Conservation (phyloP, 2,113 vertebrate genomes). For the Shinisaurus crocodilurus region DNA sequence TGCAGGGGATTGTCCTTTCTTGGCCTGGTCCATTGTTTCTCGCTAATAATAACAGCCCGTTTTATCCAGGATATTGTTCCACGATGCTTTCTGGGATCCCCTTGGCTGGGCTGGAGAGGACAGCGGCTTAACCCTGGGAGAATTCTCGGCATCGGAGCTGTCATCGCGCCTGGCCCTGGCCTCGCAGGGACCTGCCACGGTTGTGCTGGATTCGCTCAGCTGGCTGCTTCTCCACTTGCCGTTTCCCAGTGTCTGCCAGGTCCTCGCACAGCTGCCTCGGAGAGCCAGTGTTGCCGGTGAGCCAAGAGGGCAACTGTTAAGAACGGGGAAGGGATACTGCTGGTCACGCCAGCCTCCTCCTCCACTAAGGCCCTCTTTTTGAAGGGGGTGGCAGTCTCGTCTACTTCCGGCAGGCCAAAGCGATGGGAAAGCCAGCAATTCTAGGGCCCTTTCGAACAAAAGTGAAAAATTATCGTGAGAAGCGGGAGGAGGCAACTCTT, state of each 20-base stretch:
- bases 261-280: constrained; percentile 78
- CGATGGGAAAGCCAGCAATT: background rate
- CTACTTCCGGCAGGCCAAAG: too few relatives aligned
- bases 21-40: background rate
- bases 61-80: constrained; percentile 70
- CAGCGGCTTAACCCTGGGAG: constrained; percentile 62
- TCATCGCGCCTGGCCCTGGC: constrained; percentile 56
- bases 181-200: constrained; percentile 38
- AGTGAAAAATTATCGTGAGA: background rate
- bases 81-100: constrained; percentile 82
- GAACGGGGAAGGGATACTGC: too few relatives aligned
- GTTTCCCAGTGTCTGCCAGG: constrained; percentile 76
- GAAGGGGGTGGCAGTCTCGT: background rate
- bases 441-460: background rate
- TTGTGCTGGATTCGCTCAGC: constrained; percentile 87
- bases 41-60: too few relatives aligned
- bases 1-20: background rate
- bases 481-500: background rate
- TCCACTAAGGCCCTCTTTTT: background rate
- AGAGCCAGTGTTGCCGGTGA: background rate
- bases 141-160: constrained; percentile 68
- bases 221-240: constrained; percentile 82
- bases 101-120: constrained; percentile 77
- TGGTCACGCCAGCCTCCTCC: background rate
- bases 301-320: background rate